These are phyloP conservation scores for Rhinichthys klamathensis DNA, from an alignment of 2,113 vertebrate species.

Conservation along the genomic window DNA sequence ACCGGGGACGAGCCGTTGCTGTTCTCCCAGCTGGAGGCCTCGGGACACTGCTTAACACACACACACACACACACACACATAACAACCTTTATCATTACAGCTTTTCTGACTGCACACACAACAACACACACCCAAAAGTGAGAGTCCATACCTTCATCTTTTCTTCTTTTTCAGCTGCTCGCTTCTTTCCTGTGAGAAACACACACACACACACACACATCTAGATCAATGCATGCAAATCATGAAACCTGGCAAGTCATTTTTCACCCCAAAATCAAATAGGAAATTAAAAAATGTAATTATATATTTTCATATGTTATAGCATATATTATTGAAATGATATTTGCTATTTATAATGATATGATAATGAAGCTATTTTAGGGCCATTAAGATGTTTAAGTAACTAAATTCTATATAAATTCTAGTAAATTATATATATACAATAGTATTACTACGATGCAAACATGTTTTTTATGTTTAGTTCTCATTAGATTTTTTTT, in stretches of 20 bases:
- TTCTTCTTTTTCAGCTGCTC: slow-evolving; percentile 69
- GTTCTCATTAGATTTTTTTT: too few relatives aligned
- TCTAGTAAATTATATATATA: neutral
- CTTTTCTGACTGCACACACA: neutral
- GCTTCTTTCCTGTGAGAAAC: slow-evolving; percentile 73
- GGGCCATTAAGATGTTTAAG: neutral
- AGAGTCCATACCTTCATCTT: slow-evolving; percentile 58
- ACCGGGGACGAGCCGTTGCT: slow-evolving; percentile 42
- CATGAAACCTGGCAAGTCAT: neutral
- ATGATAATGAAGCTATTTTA: neutral
- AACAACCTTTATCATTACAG: neutral
- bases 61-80: slow-evolving; percentile 7
- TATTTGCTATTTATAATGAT: neutral
- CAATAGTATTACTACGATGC: neutral
- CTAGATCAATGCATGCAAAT: slow-evolving; percentile 12
- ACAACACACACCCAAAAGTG: neutral
- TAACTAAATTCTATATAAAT: too few relatives aligned
- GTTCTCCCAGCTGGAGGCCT: slow-evolving; percentile 44
- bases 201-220: neutral
- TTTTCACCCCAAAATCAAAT: neutral
- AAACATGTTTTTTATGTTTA: neutral
- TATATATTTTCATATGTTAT: too few relatives aligned
- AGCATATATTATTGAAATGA: too few relatives aligned
- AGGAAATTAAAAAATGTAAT: neutral
- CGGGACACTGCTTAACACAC: slow-evolving; percentile 5